phyloP scores from a whole-genome alignment of 2,888 invertebrate species.

The Balanococcus diminutus region DNA sequence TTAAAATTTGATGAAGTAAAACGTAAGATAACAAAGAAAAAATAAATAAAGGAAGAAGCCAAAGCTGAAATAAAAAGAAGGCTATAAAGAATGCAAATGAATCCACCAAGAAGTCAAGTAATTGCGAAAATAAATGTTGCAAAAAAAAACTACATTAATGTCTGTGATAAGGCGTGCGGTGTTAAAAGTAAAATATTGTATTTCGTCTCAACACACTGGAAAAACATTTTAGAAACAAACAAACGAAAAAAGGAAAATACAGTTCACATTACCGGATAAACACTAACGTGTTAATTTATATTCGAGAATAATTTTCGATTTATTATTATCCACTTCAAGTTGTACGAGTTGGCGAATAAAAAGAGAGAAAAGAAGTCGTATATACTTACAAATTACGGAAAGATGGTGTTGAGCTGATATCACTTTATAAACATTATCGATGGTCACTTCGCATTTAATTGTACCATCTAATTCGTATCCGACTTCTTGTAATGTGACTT shows the following conservation, averaged over 20 bases:
- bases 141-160: not conserved
- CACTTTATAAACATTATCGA: constrained; percentile 57
- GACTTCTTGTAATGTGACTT: constrained; percentile 59
- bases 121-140: not conserved
- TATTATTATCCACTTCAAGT: not conserved
- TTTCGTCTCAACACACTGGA: not conserved
- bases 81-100: constrained; percentile 14
- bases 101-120: not conserved
- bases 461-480: constrained; percentile 60
- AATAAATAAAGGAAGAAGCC: not conserved
- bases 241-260: not conserved
- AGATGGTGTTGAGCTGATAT: not conserved
- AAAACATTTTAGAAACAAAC: not conserved
- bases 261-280: not conserved
- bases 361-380: not conserved
- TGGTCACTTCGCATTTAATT: constrained; percentile 60
- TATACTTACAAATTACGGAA: constrained; percentile 34
- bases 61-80: not conserved
- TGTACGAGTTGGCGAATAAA: not conserved
- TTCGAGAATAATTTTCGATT: not conserved
- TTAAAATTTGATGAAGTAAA: constrained; percentile 18
- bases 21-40: not conserved
- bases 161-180: not conserved
- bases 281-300: not conserved
- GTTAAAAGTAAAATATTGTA: not conserved